These are phyloP conservation scores for Gryllus longicercus DNA, from an alignment of 2,888 invertebrate genomes.

Conservation along the genomic window DNA sequence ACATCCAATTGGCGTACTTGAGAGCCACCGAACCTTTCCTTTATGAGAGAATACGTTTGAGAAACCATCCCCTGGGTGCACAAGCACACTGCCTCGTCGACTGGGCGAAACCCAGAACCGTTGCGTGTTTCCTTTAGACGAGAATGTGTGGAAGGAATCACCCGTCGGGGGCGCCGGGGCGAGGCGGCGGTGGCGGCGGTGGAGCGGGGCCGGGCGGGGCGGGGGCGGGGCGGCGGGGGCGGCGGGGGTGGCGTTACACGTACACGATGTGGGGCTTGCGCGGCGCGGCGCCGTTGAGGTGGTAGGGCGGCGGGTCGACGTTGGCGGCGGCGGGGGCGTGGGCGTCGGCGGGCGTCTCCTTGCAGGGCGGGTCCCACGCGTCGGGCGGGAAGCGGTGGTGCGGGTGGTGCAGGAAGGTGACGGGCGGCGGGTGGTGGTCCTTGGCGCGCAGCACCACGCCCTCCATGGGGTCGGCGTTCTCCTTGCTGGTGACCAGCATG, in stretches of 20 bases:
- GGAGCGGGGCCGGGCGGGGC: not conserved
- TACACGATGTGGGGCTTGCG: conserved; percentile 58
- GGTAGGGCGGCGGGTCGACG: conserved; percentile 17
- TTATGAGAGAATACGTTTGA: too few species aligned
- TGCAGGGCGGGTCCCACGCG: conserved; percentile 26
- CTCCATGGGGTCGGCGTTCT: conserved; percentile 29
- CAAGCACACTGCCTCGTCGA: too few species aligned
- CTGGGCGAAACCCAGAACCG: too few species aligned
- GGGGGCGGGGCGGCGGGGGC: not conserved
- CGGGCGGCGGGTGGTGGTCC: conserved; percentile 20
- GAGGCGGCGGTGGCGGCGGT: too few species aligned
- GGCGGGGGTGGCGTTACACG: conserved; percentile 44
- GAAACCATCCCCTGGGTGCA: too few species aligned
- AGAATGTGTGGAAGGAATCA: too few species aligned
- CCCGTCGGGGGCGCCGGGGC: too few species aligned
- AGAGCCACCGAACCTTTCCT: too few species aligned
- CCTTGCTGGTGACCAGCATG: conserved; percentile 29
- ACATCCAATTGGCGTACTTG: too few species aligned
- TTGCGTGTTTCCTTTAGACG: too few species aligned
- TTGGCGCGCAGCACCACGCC: conserved; percentile 29
- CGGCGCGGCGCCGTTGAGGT: conserved; percentile 21
- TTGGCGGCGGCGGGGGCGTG: conserved; percentile 21
- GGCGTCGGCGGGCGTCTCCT: conserved; percentile 21
- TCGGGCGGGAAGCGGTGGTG: conserved; percentile 25
- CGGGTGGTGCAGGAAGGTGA: conserved; percentile 19